phyloP scores from a whole-genome alignment of 1,140 invertebrate genomes.

The Nephila pilipes region DNA sequence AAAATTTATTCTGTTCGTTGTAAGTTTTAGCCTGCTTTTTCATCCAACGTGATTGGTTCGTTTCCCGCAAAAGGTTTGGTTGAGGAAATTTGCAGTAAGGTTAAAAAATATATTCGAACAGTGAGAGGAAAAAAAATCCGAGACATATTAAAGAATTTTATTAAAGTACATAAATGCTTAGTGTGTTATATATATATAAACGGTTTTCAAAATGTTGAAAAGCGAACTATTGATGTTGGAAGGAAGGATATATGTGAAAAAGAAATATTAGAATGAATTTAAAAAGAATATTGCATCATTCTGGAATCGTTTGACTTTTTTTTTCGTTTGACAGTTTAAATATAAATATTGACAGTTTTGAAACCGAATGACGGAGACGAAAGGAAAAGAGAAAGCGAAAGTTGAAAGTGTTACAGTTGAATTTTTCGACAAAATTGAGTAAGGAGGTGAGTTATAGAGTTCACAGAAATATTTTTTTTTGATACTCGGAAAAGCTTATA shows the following conservation, averaged over 20 bases:
- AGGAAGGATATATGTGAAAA: not conserved
- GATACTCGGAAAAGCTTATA: too few relatives aligned
- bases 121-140: not conserved
- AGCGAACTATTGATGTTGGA: not conserved
- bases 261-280: not conserved
- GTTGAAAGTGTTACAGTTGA: not conserved
- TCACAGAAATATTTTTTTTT: too few relatives aligned
- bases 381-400: not conserved
- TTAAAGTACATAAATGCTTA: not conserved
- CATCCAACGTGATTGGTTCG: not conserved
- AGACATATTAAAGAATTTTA: slow-evolving; percentile 20
- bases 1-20: not conserved
- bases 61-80: not conserved
- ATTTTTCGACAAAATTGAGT: not conserved
- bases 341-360: not conserved
- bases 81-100: not conserved
- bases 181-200: not conserved
- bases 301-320: not conserved
- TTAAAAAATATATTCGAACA: not conserved
- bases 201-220: not conserved
- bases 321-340: not conserved
- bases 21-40: not conserved
- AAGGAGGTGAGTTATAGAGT: not conserved
- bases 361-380: not conserved
- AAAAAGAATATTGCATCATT: not conserved